Percentiles rank a stretch among this genome's conserved stretches.
These are phyloP conservation scores for Cryptophagus acutangulus DNA, from an alignment of 2,888 invertebrate species.

Conservation along the genomic window DNA sequence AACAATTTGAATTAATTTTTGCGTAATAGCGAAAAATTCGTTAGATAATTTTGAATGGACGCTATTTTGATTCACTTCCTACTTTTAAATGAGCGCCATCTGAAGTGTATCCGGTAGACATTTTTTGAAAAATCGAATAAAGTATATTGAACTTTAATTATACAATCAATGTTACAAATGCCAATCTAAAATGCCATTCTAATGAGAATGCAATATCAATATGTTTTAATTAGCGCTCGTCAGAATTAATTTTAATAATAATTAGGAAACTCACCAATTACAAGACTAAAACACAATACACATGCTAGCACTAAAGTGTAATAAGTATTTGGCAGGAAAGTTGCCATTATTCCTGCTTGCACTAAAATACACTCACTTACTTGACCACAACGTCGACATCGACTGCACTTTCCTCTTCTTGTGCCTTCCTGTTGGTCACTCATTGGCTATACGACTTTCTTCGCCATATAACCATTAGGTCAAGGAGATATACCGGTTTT, in stretches of 20 bases:
- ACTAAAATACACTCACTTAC: constrained; percentile 25
- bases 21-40: no score
- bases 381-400: constrained; percentile 18
- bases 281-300: constrained; percentile 20
- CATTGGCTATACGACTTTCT: constrained; percentile 32
- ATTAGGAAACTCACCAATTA: constrained; percentile 23
- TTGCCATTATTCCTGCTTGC: constrained; percentile 26
- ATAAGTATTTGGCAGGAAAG: constrained; percentile 18
- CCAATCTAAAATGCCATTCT: no score
- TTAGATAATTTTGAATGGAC: no score
- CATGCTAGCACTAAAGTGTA: constrained; percentile 20
- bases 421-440: constrained; percentile 30
- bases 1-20: no score
- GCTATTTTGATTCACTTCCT: no score
- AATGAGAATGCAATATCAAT: no score
- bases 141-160: no score
- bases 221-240: no score
- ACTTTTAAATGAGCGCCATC: no score
- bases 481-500: constrained; percentile 35
- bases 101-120: no score
- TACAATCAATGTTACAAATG: no score
- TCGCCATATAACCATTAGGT: constrained; percentile 32
- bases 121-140: no score
- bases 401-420: constrained; percentile 32
- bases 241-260: neutral